Evolutionary conservation across 1,140 invertebrate species (phyloP), one percentile per base, ranked within the genome.

Genomic region (Drosophila pectinifera): DNA sequence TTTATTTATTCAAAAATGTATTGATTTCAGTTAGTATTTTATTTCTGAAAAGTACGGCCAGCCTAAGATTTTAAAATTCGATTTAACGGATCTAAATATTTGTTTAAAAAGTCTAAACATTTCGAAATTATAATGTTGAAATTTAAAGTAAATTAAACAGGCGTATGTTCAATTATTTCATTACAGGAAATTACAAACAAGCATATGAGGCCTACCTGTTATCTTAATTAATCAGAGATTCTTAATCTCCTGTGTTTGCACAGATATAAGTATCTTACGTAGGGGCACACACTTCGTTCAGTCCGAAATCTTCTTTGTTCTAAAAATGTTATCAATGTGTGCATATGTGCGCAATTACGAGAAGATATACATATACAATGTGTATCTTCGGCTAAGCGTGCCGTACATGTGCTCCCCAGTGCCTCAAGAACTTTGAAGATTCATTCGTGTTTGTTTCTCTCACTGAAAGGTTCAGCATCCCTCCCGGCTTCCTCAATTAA

Each of bases 311-410:
- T 51, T 51, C 49, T 51, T 51, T 51, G 49, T 51, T 51, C 49
- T 51, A 51, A 51, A 51, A 51, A 51, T 51, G 49, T 34, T 51
- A 51, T 51, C 49, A 51, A 14, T 51, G 49, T 51, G 31, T 51
- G 49, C 49, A 51, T 51, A 51, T 51, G 49, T 51, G 49, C 49
- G 49, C 49, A 51, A 51, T 51, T 51, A 51, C 49, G 49, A 51
- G 13, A 20, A n/a, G n/a, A n/a, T n/a, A n/a, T 26, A 49, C 46
- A 34, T 51, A 34, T n/a, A n/a, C n/a, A n/a, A n/a, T n/a, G n/a
- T 51, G 48, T 51, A 34, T 51, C 48, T 14, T 38, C 36, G 5
- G 14, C 36, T 31, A 51, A 51, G 48, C 48, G 48, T 51, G 48
- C 48, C 48, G 28, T 51, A 51, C 49, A 51, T 51, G 49, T 51